A percentile compares a stretch with the other conserved stretches of the same genome.
These are phyloP conservation scores for Spongilla lacustris DNA, from an alignment of 37 sponge, comb jelly and placozoan species.

Conservation along the genomic window DNA sequence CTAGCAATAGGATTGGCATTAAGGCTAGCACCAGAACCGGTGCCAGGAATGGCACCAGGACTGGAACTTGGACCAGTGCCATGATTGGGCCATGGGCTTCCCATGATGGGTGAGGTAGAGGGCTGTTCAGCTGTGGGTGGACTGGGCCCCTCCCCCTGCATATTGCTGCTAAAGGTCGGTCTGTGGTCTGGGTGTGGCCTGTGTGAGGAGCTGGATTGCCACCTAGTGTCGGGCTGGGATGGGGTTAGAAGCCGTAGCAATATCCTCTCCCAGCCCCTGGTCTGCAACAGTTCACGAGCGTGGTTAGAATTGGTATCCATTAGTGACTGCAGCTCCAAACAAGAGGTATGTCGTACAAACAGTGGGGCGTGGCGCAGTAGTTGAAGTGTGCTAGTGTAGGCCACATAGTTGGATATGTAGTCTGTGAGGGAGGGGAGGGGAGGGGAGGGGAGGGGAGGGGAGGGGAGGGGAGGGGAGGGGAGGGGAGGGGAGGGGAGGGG, in stretches of 20 bases:
- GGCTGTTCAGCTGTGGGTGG: too few species aligned
- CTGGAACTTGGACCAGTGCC: too few species aligned
- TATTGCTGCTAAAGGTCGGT: too few species aligned
- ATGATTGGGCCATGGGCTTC: too few species aligned
- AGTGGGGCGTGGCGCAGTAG: constrained; percentile 54
- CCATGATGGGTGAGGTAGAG: too few species aligned
- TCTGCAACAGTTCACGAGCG: constrained; percentile 24
- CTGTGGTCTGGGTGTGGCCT: background rate
- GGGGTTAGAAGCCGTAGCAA: constrained; percentile 74
- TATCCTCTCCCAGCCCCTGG: constrained; percentile 68
- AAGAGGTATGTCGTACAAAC: constrained; percentile 49
- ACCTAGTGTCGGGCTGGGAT: background rate
- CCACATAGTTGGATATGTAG: constrained; percentile 55
- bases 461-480: background rate
- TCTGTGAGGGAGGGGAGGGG: constrained; percentile 30
- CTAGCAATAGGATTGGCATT: too few species aligned
- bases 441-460: background rate
- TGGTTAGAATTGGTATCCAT: constrained; percentile 72
- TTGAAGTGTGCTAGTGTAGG: constrained; percentile 47
- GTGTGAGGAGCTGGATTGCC: background rate
- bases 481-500: background rate
- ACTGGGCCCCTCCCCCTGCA: too few species aligned
- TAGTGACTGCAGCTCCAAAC: constrained; percentile 69
- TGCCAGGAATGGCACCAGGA: too few species aligned
- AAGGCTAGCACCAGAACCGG: too few species aligned